Evolutionary conservation across 1,140 invertebrate genomes (phyloP), one percentile per base, ranked within the genome.

Genomic region (Plectrocnemia conspersa): DNA sequence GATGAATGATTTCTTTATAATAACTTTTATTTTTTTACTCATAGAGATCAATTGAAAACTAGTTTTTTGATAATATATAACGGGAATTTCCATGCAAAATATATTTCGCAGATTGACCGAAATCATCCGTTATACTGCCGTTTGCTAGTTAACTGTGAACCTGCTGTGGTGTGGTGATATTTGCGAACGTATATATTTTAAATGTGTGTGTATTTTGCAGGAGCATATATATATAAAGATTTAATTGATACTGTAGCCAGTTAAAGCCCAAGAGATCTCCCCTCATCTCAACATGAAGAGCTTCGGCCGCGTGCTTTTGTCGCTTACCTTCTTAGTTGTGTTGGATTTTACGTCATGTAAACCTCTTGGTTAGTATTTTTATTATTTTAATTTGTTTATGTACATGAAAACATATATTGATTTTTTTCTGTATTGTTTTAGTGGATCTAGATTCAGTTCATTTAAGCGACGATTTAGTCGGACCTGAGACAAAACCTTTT

Each of bases 201-300:
- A 23, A 22, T 21, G 40, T 22, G 40, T 42, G 40, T 42, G 40
- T 22, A 22, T 11, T 21, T 42, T 42, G 22, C 15, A 22, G 40
- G 10, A 42, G 18, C 18, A 27, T 45, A 45, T 45, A 45, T 27
- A 27, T 27, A 25, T 23, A 45, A 45, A 15, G 9, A 18, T n/a
- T 18, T 27, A n/a, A 15, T 11, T 13, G 13, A 13, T 11, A 13
- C 16, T 18, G 25, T 7, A 25, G 29, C 24, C 42, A 45, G 42
- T 45, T 45, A 15, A 13, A 15, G 25, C 11, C 22, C 23, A 45
- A 11, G 19, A 22, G 22, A 11, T 22, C 19, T 11, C 16, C 24
- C 3, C 13, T 13, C 13, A 45, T 23, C 25, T 27, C 23, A 25
- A 16, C 36, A 11, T 23, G 19, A 25, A 25, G 13, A 16, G 3